A percentile compares a stretch with the other conserved stretches of the same genome.
phyloP scores from a whole-genome alignment of 64 coral and sea anemone species.

The Stylophora pistillata region DNA sequence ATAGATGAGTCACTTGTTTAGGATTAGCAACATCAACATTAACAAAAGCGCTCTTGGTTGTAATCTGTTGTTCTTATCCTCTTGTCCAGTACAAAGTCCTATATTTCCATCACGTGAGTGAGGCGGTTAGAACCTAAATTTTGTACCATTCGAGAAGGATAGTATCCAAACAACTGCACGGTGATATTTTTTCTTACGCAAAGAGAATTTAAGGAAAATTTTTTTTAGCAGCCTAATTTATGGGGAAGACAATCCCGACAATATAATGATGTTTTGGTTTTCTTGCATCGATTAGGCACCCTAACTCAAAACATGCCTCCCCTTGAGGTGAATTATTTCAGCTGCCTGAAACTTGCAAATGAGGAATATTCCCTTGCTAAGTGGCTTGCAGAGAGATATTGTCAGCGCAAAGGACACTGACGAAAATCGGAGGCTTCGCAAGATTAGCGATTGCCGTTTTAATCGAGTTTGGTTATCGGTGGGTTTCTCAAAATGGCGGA shows the following conservation, averaged over 20 bases:
- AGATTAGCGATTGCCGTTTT: neutral
- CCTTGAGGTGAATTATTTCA: neutral
- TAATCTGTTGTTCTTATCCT: neutral
- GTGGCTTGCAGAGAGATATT: neutral
- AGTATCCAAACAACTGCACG: too few relatives aligned
- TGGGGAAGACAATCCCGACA: neutral
- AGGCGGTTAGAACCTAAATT: neutral
- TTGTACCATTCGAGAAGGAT: neutral
- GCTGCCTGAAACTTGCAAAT: neutral
- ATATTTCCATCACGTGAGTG: neutral
- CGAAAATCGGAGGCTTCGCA: neutral
- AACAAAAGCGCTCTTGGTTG: neutral
- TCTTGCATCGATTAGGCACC: neutral
- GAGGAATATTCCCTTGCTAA: neutral
- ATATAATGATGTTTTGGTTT: neutral
- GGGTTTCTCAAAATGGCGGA: constrained; percentile 13
- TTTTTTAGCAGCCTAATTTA: neutral
- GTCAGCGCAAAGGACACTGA: neutral
- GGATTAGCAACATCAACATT: neutral
- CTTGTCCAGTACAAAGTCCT: constrained; percentile 18
- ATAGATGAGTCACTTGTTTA: neutral
- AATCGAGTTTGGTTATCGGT: neutral
- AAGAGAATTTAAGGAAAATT: neutral
- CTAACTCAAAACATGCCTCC: neutral
- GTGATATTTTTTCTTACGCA: neutral